phyloP scores from a whole-genome alignment of 2,113 vertebrate species.

The Rhodinocichla rosea region DNA sequence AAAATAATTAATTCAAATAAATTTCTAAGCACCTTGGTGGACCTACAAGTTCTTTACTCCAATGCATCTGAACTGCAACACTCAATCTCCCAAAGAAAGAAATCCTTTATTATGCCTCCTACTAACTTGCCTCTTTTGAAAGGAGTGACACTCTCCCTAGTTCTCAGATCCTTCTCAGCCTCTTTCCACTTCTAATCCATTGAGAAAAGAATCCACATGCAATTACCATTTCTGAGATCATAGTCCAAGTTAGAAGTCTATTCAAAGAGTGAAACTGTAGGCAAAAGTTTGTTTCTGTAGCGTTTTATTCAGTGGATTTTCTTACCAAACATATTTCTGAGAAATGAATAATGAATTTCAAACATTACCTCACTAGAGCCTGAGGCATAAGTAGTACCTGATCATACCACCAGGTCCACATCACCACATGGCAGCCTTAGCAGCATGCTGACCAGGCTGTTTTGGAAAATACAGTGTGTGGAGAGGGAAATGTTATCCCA shows the following conservation, averaged over 20 bases:
- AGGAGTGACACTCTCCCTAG: background rate
- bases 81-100: background rate
- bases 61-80: background rate
- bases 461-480: background rate
- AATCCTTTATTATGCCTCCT: background rate
- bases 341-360: background rate
- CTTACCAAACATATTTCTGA: background rate
- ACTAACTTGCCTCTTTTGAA: background rate
- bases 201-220: background rate
- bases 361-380: background rate
- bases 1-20: background rate
- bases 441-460: background rate
- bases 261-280: background rate
- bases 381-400: background rate
- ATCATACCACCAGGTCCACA: background rate
- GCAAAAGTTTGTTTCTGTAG: background rate
- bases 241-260: background rate
- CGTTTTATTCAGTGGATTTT: background rate
- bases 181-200: background rate
- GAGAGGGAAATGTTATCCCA: background rate
- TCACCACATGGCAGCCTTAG: background rate
- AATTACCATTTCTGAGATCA: background rate
- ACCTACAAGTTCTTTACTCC: background rate
- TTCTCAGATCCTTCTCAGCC: background rate
- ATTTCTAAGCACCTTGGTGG: background rate